These are phyloP conservation scores for Arbacia lixula DNA, from an alignment of 53 echinoderm and acorn worm genomes.

Conservation along the genomic window DNA sequence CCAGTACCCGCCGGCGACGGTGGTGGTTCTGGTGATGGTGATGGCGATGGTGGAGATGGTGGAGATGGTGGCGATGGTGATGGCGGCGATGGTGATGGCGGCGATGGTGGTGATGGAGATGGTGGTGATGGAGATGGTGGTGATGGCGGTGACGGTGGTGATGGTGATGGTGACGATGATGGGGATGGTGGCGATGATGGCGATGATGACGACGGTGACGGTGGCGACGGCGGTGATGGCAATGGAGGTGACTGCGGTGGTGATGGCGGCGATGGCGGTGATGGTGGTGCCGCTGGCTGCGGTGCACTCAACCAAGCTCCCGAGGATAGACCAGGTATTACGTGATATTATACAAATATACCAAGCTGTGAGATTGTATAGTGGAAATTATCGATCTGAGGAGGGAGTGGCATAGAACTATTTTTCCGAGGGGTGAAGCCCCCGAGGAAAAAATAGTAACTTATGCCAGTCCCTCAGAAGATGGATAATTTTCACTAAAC, in stretches of 20 bases:
- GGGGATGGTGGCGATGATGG: slow-evolving; percentile 3
- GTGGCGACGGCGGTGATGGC: not conserved
- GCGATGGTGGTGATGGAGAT: not conserved
- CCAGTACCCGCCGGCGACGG: not conserved
- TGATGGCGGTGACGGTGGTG: slow-evolving; percentile 8
- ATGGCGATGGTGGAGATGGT: not conserved
- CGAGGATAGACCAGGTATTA: too few species aligned
- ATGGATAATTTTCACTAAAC: too few species aligned
- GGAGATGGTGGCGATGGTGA: slow-evolving; percentile 11
- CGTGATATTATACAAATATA: too few species aligned
- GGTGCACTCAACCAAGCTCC: too few species aligned
- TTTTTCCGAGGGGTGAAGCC: too few species aligned
- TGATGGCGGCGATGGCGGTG: slow-evolving; percentile 17
- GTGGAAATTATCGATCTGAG: too few species aligned
- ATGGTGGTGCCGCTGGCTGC: not conserved
- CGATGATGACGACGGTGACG: slow-evolving; percentile 7
- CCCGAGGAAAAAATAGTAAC: too few species aligned
- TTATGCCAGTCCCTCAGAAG: too few species aligned
- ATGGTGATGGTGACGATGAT: slow-evolving; percentile 4
- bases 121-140: not conserved
- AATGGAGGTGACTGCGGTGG: not conserved
- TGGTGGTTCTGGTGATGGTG: not conserved
- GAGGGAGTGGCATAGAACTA: too few species aligned
- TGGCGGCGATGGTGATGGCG: not conserved
- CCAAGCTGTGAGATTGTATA: too few species aligned